Evolutionary conservation across 2,113 vertebrate genomes (phyloP).

Genomic region (Ellobius talpinus): DNA sequence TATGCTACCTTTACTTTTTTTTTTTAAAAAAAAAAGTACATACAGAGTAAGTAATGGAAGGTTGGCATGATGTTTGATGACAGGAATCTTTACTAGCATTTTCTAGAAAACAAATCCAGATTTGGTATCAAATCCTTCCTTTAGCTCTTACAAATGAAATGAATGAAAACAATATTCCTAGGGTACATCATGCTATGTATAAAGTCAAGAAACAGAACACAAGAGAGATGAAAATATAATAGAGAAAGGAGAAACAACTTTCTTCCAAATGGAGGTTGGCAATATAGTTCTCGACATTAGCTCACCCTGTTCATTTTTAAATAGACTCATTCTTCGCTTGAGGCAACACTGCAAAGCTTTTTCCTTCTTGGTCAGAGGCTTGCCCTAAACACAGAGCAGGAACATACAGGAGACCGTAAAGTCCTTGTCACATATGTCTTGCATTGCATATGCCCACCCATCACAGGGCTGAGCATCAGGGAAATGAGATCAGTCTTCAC

Average conservation of each 20-base stretch:
- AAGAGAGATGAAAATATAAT: conserved; percentile 18
- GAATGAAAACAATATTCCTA: conserved; percentile 13
- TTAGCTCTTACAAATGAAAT: conserved; percentile 21
- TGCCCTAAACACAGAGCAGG: background rate
- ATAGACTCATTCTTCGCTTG: background rate
- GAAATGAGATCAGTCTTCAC: background rate
- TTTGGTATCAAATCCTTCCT: conserved; percentile 8
- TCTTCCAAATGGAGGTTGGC: conserved; percentile 5
- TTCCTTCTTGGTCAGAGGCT: background rate
- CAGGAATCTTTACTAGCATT: background rate
- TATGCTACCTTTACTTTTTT: background rate
- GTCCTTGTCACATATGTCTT: background rate
- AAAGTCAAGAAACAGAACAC: background rate
- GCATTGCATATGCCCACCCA: no score
- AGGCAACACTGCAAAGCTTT: background rate
- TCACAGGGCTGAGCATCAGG: background rate
- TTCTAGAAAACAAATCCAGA: background rate
- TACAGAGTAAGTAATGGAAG: background rate
- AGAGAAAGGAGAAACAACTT: background rate
- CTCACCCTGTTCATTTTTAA: conserved; percentile 34
- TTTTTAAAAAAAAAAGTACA: background rate
- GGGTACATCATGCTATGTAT: background rate
- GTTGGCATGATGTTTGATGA: background rate
- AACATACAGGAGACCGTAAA: background rate
- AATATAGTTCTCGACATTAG: background rate